A percentile compares a stretch with the other conserved stretches of the same genome.
Evolutionary conservation across 2,888 invertebrate species (phyloP).

Genomic region (Pristionchus mayeri): DNA sequence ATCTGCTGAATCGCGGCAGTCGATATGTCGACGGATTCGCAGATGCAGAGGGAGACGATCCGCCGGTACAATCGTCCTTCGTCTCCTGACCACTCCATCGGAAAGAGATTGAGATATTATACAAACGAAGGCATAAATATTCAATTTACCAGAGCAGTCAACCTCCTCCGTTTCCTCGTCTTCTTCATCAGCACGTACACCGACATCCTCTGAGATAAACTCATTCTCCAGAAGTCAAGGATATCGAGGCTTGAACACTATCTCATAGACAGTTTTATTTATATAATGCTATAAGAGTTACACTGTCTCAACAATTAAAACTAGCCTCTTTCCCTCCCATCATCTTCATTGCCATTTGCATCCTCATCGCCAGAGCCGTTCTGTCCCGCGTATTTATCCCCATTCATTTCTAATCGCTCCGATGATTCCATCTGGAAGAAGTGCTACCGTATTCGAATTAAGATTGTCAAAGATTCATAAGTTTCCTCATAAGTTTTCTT

Average conservation of each 20-base stretch:
- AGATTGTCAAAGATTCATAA: no score
- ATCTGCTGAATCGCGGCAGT: no score
- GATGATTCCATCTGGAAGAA: conserved; percentile 5
- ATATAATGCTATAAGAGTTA: no score
- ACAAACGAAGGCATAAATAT: no score
- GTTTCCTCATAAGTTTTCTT: no score
- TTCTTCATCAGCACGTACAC: background rate
- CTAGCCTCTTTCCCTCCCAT: conserved; percentile 37
- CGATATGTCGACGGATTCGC: no score
- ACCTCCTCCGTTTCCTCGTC: conserved; percentile 41
- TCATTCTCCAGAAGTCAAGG: background rate
- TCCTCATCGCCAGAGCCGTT: conserved; percentile 48
- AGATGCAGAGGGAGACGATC: no score
- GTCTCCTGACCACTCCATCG: no score
- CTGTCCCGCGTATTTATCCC: background rate
- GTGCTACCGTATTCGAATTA: background rate
- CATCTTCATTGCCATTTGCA: conserved; percentile 42
- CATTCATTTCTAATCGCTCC: background rate
- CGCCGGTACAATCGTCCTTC: no score
- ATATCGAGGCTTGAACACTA: background rate
- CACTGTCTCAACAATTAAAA: background rate
- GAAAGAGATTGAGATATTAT: no score
- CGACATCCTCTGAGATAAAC: background rate
- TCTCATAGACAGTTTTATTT: background rate
- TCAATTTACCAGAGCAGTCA: background rate